These are phyloP conservation scores for Osmerus mordax DNA, from an alignment of 2,113 vertebrate species.

Conservation along the genomic window DNA sequence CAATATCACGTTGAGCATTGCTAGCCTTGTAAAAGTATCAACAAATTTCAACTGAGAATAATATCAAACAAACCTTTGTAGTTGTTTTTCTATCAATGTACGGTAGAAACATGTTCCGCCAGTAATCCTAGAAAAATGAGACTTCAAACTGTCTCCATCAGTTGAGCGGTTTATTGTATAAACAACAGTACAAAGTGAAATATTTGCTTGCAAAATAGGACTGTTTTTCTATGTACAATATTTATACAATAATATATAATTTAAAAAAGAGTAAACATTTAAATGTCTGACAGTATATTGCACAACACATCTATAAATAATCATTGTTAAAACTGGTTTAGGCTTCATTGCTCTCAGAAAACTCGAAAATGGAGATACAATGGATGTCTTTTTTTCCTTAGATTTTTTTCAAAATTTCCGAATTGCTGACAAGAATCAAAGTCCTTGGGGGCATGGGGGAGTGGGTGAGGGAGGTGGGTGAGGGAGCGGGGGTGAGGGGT, in stretches of 20 bases:
- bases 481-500: too few relatives aligned
- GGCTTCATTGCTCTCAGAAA: constrained; percentile 8
- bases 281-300: constrained; percentile 82
- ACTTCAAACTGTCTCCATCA: constrained; percentile 72
- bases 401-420: constrained; percentile 4
- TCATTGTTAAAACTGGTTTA: constrained; percentile 68
- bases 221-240: constrained; percentile 98
- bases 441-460: constrained; percentile 36
- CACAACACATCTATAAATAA: constrained; percentile 93
- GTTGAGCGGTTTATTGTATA: constrained; percentile 97
- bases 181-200: constrained; percentile 99
- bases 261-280: constrained; percentile 84
- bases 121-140: not conserved
- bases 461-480: too few relatives aligned
- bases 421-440: constrained; percentile 38
- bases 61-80: too few relatives aligned
- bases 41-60: too few relatives aligned
- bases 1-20: too few relatives aligned
- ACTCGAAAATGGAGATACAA: not conserved
- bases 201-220: constrained; percentile 98
- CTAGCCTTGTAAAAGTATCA: too few relatives aligned
- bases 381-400: not conserved
- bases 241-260: constrained; percentile 95
- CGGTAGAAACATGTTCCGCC: too few relatives aligned
- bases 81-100: too few relatives aligned